phyloP scores from a whole-genome alignment of 1,140 invertebrate genomes.

The Zophobas morio region DNA sequence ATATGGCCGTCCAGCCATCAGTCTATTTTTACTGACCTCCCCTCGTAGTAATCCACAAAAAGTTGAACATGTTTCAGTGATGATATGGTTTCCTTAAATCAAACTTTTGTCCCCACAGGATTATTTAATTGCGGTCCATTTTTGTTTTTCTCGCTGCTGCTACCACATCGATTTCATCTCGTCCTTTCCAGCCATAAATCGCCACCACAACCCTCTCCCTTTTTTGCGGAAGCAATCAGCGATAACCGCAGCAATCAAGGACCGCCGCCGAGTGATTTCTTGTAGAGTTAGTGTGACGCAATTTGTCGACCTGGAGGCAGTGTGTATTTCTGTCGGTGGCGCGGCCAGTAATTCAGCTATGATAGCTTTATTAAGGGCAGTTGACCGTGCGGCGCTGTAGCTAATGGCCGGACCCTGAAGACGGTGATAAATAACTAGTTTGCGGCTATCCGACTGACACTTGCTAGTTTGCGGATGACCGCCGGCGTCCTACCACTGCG shows the following conservation, averaged over 20 bases:
- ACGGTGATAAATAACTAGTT: slow-evolving; percentile 59
- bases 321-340: slow-evolving; percentile 21
- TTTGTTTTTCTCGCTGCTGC: too few species aligned
- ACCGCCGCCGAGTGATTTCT: slow-evolving; percentile 29
- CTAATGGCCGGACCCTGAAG: slow-evolving; percentile 53
- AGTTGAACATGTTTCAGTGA: too few species aligned
- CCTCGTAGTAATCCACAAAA: too few species aligned
- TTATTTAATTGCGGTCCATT: too few species aligned
- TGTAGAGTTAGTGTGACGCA: slow-evolving; percentile 27
- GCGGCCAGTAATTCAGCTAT: slow-evolving; percentile 51
- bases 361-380: slow-evolving; percentile 56
- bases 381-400: slow-evolving; percentile 47
- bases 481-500: slow-evolving; percentile 42
- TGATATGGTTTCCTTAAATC: too few species aligned
- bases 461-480: slow-evolving; percentile 57
- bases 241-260: slow-evolving; percentile 37
- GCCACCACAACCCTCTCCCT: slow-evolving; percentile 15
- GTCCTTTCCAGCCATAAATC: slow-evolving; percentile 1
- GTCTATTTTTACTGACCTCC: too few species aligned
- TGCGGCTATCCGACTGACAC: slow-evolving; percentile 54
- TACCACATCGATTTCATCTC: too few species aligned
- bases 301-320: slow-evolving; percentile 35
- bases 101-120: too few species aligned
- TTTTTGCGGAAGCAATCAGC: slow-evolving; percentile 41
- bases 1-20: too few species aligned